Evolutionary conservation across 2,113 vertebrate genomes (phyloP), one percentile per base, ranked within the genome.

Genomic region (Nerophis ophidion): DNA sequence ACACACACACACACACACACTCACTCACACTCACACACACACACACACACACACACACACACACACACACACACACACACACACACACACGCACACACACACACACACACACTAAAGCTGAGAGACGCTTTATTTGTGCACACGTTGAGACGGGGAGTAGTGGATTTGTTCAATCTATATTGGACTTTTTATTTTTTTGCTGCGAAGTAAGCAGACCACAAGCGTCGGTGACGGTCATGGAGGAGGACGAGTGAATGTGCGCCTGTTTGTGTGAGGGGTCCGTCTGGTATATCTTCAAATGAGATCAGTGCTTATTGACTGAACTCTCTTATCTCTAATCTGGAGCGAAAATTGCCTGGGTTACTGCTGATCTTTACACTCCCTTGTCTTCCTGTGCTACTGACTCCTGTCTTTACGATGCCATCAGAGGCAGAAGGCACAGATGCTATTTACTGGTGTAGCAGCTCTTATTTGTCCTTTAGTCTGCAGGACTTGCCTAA

Each of bases 261-360:
- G 19, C 62, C 50, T 63, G 46, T 46, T 33, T 66, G 59, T 62
- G 70, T 60, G 26, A 48, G 70, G 60, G 52, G 66, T 80, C 74
- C 68, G 70, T 76, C 66, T 77, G 74, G 65, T 87, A 74, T 87
- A 88, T 87, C 86, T 86, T 86, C 79, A 89, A 89, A 89, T 89
- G 86, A 89, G 83, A 89, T 89, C 88, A 87, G 84, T 84, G 78
- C 77, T 86, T 87, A 88, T 87, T 87, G 88, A 88, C 86, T 89
- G 84, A 85, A 84, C 75, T 83, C 75, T 84, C 75, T 84, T 87
- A 89, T 88, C 88, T 84, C 79, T 88, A 82, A 88, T 89, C 86
- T 88, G 76, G 56, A 71, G 75, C 79, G 80, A 85, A 88, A 87
- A 88, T 87, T 88, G 83, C 86, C 80, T 83, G 53, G 67, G 79